These are phyloP conservation scores for Mycalesis mineus DNA, from an alignment of 2,888 invertebrate genomes.

Conservation along the genomic window DNA sequence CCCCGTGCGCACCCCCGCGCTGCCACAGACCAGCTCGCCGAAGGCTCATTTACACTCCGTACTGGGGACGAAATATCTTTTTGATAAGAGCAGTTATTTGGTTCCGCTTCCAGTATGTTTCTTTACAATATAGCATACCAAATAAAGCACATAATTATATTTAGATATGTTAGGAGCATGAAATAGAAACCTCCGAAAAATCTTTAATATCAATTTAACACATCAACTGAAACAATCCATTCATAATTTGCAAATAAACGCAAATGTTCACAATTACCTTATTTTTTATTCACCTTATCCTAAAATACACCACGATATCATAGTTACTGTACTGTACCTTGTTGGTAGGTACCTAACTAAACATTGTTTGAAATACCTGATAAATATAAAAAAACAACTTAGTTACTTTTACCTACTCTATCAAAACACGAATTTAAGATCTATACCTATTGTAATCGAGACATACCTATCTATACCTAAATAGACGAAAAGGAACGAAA, in stretches of 20 bases:
- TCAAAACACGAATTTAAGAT: too few relatives aligned
- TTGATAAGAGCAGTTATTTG: slow-evolving; percentile 4
- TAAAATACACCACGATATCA: neutral
- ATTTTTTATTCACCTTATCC: neutral
- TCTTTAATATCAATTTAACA: too few relatives aligned
- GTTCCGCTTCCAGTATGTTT: neutral
- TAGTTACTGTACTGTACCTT: neutral
- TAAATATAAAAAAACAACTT: too few relatives aligned
- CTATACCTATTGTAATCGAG: too few relatives aligned
- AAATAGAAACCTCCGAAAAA: neutral
- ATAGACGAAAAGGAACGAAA: too few relatives aligned
- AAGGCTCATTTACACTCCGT: slow-evolving; percentile 56
- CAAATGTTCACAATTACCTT: neutral
- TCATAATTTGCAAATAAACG: too few relatives aligned
- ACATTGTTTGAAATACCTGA: too few relatives aligned
- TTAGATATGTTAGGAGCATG: neutral
- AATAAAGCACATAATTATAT: neutral
- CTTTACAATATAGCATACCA: neutral
- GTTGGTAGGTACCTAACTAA: too few relatives aligned
- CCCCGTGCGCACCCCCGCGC: slow-evolving; percentile 22
- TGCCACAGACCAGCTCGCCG: slow-evolving; percentile 16
- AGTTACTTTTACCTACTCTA: too few relatives aligned
- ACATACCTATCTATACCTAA: too few relatives aligned
- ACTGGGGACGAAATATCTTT: slow-evolving; percentile 30
- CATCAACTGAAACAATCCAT: too few relatives aligned